phyloP scores from a whole-genome alignment of 2,797 vertebrate genomes.

The Rousettus madagascariensis region DNA sequence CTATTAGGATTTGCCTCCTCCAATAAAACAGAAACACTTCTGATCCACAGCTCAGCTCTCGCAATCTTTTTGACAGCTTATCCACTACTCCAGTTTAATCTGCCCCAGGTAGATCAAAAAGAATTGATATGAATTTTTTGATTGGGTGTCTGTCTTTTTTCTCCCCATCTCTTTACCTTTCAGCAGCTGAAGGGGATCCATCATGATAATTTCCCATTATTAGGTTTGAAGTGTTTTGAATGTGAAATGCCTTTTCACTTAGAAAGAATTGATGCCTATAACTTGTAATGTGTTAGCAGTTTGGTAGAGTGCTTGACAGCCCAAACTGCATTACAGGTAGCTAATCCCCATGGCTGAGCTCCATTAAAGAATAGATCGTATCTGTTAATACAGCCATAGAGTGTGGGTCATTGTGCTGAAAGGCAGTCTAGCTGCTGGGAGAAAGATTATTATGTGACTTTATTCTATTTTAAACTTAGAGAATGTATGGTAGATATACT shows the following conservation, averaged over 20 bases:
- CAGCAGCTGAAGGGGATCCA: conserved; percentile 81
- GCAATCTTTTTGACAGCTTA: conserved; percentile 68
- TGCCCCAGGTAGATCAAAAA: conserved; percentile 70
- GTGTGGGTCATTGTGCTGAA: conserved; percentile 85
- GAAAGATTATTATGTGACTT: conserved; percentile 85
- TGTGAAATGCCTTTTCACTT: conserved; percentile 86
- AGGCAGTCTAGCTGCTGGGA: conserved; percentile 81
- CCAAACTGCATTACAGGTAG: conserved; percentile 84
- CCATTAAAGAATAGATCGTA: conserved; percentile 86
- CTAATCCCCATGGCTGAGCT: conserved; percentile 85
- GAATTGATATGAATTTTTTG: conserved; percentile 77
- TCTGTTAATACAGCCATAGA: conserved; percentile 85
- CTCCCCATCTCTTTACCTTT: conserved; percentile 75
- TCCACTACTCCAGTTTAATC: conserved; percentile 67
- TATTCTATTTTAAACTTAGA: conserved; percentile 82
- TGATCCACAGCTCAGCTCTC: conserved; percentile 43
- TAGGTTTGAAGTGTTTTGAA: conserved; percentile 87
- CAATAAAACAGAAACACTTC: conserved; percentile 46
- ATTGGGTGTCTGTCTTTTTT: conserved; percentile 75
- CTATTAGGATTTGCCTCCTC: conserved; percentile 42
- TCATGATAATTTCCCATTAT: conserved; percentile 87
- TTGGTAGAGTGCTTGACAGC: conserved; percentile 82
- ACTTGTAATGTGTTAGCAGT: conserved; percentile 82
- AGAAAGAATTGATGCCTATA: conserved; percentile 85
- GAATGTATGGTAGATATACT: conserved; percentile 78